These are phyloP conservation scores for Calameuta pallipes DNA, from an alignment of 2,888 invertebrate species.

Conservation along the genomic window DNA sequence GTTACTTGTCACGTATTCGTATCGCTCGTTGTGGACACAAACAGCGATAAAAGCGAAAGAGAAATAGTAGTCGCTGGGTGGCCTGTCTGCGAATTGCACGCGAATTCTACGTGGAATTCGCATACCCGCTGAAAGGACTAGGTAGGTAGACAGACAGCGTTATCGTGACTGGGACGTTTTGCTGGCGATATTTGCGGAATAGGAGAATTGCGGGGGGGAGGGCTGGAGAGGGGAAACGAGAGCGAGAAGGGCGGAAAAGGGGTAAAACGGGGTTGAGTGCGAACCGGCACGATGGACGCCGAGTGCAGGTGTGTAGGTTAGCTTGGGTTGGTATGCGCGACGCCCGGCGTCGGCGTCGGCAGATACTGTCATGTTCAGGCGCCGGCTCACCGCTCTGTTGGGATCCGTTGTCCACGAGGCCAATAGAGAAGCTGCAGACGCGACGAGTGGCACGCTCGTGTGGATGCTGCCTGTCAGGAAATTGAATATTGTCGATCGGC, in stretches of 20 bases:
- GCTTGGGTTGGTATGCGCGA: constrained; percentile 11
- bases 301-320: background rate
- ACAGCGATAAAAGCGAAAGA: background rate
- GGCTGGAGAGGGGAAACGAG: constrained; percentile 17
- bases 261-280: constrained; percentile 11
- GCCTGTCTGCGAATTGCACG: background rate
- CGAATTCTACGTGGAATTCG: background rate
- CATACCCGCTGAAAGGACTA: background rate
- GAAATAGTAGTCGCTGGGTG: background rate
- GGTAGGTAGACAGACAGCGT: background rate
- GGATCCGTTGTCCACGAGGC: background rate
- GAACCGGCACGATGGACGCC: constrained; percentile 9
- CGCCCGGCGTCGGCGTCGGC: constrained; percentile 47
- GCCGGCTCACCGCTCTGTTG: constrained; percentile 40
- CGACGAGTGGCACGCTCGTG: constrained; percentile 8
- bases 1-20: background rate
- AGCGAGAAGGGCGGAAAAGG: constrained; percentile 16
- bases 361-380: constrained; percentile 59
- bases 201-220: background rate
- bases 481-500: constrained; percentile 25
- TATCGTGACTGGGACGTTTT: background rate
- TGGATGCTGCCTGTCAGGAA: constrained; percentile 19
- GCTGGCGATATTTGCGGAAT: background rate
- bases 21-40: background rate
- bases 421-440: background rate